Percentiles rank a stretch among this genome's conserved stretches.
phyloP scores from a whole-genome alignment of 2,113 vertebrate species.

The Lota lota region DNA sequence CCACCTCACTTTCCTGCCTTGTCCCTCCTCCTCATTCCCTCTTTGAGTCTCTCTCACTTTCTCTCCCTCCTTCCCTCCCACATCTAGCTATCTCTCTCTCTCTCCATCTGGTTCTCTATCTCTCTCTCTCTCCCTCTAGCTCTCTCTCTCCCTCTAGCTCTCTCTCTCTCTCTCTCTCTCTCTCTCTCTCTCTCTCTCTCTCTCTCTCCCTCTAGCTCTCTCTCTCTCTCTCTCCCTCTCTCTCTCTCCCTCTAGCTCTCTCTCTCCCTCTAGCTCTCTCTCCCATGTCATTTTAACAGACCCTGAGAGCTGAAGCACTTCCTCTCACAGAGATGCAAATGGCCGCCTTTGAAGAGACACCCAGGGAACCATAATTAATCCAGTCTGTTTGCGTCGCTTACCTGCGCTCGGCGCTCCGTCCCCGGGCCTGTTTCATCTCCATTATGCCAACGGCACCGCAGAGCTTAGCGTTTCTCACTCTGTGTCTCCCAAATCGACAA shows the following conservation, averaged over 20 bases:
- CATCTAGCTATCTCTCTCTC: not conserved
- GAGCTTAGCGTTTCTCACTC: constrained; percentile 36
- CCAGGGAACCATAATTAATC: constrained; percentile 62
- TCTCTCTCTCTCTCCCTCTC: constrained; percentile 4
- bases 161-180: not conserved
- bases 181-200: not conserved
- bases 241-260: not conserved
- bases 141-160: too few relatives aligned
- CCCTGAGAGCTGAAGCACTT: constrained; percentile 46
- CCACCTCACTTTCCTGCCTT: not conserved
- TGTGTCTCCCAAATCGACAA: too few relatives aligned
- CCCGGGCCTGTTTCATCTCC: constrained; percentile 48
- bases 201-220: not conserved
- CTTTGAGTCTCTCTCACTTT: not conserved
- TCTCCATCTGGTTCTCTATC: not conserved
- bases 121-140: not conserved
- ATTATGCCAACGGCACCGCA: constrained; percentile 23
- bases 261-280: not conserved
- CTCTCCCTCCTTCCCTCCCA: not conserved
- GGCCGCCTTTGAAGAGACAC: constrained; percentile 60
- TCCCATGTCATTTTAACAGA: constrained; percentile 44
- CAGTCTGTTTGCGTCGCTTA: constrained; percentile 33
- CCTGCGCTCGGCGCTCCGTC: constrained; percentile 36
- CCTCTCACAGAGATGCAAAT: constrained; percentile 61
- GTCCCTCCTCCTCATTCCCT: constrained; percentile 1